Conservation (phyloP, 2,797 vertebrate genomes). For the Typhlichthys eigenmanni region DNA sequence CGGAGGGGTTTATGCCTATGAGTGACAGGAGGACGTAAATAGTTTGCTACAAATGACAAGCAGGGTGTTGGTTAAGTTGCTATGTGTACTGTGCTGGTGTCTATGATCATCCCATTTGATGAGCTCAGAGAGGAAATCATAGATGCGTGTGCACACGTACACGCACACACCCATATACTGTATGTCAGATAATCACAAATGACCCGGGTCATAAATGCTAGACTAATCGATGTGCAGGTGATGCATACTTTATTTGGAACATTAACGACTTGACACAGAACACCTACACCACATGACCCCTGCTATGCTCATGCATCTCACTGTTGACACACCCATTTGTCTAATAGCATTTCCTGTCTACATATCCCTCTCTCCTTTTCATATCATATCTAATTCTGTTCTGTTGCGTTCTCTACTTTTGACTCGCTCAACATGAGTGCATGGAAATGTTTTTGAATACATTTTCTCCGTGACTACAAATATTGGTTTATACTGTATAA, state of each 20-base stretch:
- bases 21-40: slow-evolving; percentile 11
- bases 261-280: not conserved
- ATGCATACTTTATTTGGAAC: not conserved
- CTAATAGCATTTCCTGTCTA: not conserved
- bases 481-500: too few species aligned
- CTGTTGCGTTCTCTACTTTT: not conserved
- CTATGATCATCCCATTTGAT: too few species aligned
- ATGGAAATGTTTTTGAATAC: too few species aligned
- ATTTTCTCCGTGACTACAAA: too few species aligned
- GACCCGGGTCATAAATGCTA: too few species aligned
- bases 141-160: not conserved
- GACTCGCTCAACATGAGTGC: too few species aligned
- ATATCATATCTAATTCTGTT: not conserved
- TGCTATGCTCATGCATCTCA: not conserved
- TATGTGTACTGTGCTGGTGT: too few species aligned
- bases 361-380: not conserved
- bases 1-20: not conserved
- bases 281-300: not conserved
- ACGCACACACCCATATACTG: not conserved
- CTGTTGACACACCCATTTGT: not conserved
- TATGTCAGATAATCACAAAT: not conserved
- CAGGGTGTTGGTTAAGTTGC: too few species aligned
- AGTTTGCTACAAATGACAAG: not conserved
- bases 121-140: too few species aligned
- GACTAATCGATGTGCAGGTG: not conserved